Evolutionary conservation across 2,113 vertebrate species (phyloP), one percentile per base, ranked within the genome.

Genomic region (Bostrychus sinensis): DNA sequence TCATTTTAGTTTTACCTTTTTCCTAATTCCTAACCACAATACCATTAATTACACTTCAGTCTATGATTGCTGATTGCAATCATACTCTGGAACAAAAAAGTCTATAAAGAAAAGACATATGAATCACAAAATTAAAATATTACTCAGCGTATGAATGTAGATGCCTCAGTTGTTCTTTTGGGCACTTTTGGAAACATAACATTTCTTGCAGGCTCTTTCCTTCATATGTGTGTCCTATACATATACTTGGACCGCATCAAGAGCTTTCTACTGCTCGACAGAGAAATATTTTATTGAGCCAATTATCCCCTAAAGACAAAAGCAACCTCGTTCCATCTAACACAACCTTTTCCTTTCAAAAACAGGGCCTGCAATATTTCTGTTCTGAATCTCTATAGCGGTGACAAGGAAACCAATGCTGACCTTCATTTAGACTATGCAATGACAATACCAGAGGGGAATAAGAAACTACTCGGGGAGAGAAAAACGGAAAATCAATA

Each of bases 381-480:
- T 68, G 61, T 70, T 83, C 53, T 86, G 87, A 80, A 72, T 60
- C 79, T 85, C 82, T 78, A 62, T 87, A 72, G 75, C 86, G 92
- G 89, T 92, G 92, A 92, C 88, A 93, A 91, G 88, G 83, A 92
- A 92, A 91, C 88, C 89, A 86, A 89, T 77, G 82, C 88, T 95
- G 94, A 96, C 94, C 94, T 98, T 96, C 94, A 95, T 91, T 96
- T 95, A 95, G 93, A 89, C 92, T 91, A 80, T 75, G 81, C 91
- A 91, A 95, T 95, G 92, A 96, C 93, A 96, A 94, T 92, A 92
- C 92, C 84, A 66, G 80, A 76, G 82, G 88, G 89, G 78, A 81
- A 89, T 82, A 83, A 89, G 85, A 86, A 86, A 80, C 81, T 78
- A 80, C 70, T 73, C 57, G 28, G 66, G 70, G 75, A 16, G 50